Evolutionary conservation across 2,113 vertebrate species (phyloP), one percentile per base, ranked within the genome.

Genomic region (Atractosteus spatula): DNA sequence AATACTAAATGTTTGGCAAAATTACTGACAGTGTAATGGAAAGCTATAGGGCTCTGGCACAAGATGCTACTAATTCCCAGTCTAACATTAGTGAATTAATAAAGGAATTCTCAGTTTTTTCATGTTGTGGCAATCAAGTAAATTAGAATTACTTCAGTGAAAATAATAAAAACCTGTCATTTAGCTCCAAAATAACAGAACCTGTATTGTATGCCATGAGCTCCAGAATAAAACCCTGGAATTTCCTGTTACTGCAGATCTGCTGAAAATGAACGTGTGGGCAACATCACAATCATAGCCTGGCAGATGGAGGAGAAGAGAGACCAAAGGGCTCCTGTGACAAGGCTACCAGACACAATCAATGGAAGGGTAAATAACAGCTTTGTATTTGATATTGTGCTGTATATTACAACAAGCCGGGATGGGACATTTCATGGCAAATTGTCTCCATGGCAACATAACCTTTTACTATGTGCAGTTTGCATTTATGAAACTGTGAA

Each of bases 241-340:
- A 69, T 56, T 45, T 47, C 47, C 42, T 45, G 59, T 80, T 72
- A 8, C 83, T 86, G 80, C 89, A 99, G 97, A 84, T 99, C 97
- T 43, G 95, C 96, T 7, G 97, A 99, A 89, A 97, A 94, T 76
- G 81, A 92, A 75, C 89, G 89, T 0, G 96, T 99, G 74, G 97
- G 97, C 44, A 95, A 87, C 80, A 87, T 99, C 82, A 92, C 84
- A 0, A 87, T 98, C 44, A 92, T 94, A 1, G 96, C 94, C 64
- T 98, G 96, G 97, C 96, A 98, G 78, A 94, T 98, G 94, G 97
- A 98, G 73, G 97, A 97, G 71, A 94, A 93, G 81, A 86, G 91
- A 3, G 95, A 97, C 42, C 92, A 94, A 82, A 92, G 91, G 75
- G 85, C 91, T 78, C 88, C 92, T 0, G 89, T 93, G 70, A 86